A percentile compares a stretch with the other conserved stretches of the same genome.
Conservation (phyloP, 2,113 vertebrate genomes). For the Macrotis lagotis region DNA sequence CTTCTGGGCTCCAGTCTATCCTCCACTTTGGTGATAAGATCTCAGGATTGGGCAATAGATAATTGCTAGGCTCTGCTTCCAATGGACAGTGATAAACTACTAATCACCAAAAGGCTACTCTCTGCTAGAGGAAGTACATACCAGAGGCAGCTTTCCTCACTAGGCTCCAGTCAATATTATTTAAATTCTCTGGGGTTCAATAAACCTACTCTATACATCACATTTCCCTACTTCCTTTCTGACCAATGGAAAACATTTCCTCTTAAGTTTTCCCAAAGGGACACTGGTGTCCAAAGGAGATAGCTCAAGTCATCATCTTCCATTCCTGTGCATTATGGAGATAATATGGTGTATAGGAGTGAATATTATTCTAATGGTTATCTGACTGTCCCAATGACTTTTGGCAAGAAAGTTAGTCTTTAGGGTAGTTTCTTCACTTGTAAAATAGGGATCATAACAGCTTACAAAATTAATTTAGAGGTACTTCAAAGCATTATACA, state of each 20-base stretch:
- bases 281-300: conserved; percentile 32
- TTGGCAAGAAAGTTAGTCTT: not conserved
- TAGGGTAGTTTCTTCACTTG: not conserved
- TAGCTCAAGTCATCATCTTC: conserved; percentile 25
- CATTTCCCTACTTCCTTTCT: conserved; percentile 66
- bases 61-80: conserved; percentile 41
- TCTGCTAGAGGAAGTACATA: conserved; percentile 54
- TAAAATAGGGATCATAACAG: not conserved
- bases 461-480: not conserved
- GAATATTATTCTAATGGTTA: not conserved
- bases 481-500: not conserved
- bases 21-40: not conserved
- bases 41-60: not conserved
- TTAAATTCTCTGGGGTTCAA: conserved; percentile 61
- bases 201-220: conserved; percentile 46
- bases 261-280: conserved; percentile 45
- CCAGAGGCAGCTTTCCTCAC: conserved; percentile 24
- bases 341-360: not conserved
- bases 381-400: not conserved
- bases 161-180: conserved; percentile 68
- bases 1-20: conserved; percentile 15
- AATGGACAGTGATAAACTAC: conserved; percentile 55
- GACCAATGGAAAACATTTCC: conserved; percentile 16
- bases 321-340: not conserved
- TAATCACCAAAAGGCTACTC: conserved; percentile 63